Evolutionary conservation across 2,113 vertebrate genomes (phyloP), one percentile per base, ranked within the genome.

Genomic region (Isichthys henryi): DNA sequence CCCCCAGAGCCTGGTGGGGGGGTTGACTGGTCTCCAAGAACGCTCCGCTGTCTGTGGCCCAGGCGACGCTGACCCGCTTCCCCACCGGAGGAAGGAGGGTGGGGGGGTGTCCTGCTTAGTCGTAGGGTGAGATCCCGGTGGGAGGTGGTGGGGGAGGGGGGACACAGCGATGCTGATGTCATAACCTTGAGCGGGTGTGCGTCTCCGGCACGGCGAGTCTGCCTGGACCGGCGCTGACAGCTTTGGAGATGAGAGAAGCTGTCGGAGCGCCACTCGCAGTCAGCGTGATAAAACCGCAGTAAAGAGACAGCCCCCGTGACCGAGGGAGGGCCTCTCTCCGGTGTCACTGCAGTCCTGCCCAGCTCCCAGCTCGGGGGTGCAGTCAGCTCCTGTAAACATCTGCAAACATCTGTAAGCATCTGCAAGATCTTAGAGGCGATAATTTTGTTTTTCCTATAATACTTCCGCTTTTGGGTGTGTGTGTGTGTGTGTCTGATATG

Each of bases 71-170:
- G 27, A 48, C 88, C 31, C 31, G 48, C 31, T 50, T 17, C 88
- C 17, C 17, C 46, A 45, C 49, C 17, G 7, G 70, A 52, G 49
- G 88, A 39, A 19, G 19, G 17, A 19, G 70, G 66, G 43, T 45
- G 46, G 66, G 31, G 66, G 27, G 70, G 70, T 52, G 85, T 74
- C 74, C 77, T 9, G 39, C 7, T 19, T 53, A 50, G 88, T 89
- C 77, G 17, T n/a, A 19, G 88, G 88, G 82, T 84, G 52, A 58
- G 39, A 31, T 89, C 88, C 77, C 88, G 5, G 77, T 23, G 77
- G 88, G 50, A 45, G 56, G 31, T 13, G 88, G 23, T 13, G 56
- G 31, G 66, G 27, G n/a, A 31, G 66, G 66, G 66, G 53, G 45
- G 58, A 15, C 56, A 45, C 88, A 5, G 70, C 9, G 2, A 27